phyloP scores from a whole-genome alignment of 1,140 invertebrate genomes.

The Trinorchestia longiramus region DNA sequence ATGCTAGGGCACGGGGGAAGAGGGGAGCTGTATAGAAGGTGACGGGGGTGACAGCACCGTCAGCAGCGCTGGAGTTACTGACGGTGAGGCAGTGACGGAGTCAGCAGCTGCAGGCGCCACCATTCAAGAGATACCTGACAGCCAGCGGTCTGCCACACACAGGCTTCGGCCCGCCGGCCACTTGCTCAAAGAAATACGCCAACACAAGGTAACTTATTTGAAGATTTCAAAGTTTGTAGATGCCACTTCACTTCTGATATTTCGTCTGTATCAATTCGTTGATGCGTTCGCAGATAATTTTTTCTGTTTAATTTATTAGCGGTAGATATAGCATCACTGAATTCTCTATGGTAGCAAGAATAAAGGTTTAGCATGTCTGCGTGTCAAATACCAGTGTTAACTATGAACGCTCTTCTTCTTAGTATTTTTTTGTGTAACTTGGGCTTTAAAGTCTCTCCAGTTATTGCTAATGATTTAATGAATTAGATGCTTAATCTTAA shows the following conservation, averaged over 20 bases:
- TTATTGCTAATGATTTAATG: no score
- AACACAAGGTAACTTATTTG: slow-evolving; percentile 56
- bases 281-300: no score
- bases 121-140: slow-evolving; percentile 64
- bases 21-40: slow-evolving; percentile 69
- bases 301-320: no score
- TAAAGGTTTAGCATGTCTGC: no score
- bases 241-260: background rate
- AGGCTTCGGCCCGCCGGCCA: slow-evolving; percentile 66
- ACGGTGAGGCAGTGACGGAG: slow-evolving; percentile 67
- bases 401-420: no score
- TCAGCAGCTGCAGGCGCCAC: slow-evolving; percentile 67
- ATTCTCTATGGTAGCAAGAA: no score
- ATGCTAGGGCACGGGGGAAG: slow-evolving; percentile 67
- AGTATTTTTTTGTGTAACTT: no score
- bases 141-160: slow-evolving; percentile 64
- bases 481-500: no score
- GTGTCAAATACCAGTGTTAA: no score
- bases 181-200: slow-evolving; percentile 64
- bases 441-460: no score
- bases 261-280: no score
- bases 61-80: slow-evolving; percentile 67
- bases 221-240: background rate
- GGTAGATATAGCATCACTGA: no score
- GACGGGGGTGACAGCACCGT: slow-evolving; percentile 69